Conservation (phyloP, 2,888 invertebrate species). For the Caenorhabditis drosophilae region DNA sequence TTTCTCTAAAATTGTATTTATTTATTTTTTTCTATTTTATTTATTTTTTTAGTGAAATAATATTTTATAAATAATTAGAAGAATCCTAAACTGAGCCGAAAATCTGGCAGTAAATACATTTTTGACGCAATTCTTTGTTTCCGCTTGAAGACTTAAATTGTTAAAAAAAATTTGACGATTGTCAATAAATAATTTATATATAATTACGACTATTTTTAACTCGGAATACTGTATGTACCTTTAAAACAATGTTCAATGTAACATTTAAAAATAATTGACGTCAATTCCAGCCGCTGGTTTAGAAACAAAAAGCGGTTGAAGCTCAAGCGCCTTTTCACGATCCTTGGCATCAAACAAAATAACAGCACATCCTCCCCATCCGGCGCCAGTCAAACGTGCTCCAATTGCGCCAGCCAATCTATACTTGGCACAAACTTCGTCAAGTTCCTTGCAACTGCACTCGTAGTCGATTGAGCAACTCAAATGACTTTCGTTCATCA, state of each 20-base stretch:
- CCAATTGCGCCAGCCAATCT: slow-evolving; percentile 76
- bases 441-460: slow-evolving; percentile 86
- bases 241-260: too few relatives aligned
- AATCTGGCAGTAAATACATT: too few relatives aligned
- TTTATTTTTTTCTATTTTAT: slow-evolving; percentile 4
- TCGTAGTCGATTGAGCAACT: slow-evolving; percentile 79
- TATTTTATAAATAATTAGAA: too few relatives aligned
- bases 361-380: slow-evolving; percentile 86
- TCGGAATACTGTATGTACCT: too few relatives aligned
- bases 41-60: too few relatives aligned
- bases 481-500: slow-evolving; percentile 88
- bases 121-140: too few relatives aligned
- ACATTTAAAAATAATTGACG: slow-evolving; percentile 11
- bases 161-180: background rate
- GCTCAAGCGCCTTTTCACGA: slow-evolving; percentile 4
- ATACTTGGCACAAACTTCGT: slow-evolving; percentile 71
- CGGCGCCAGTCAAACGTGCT: slow-evolving; percentile 82
- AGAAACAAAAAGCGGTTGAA: slow-evolving; percentile 42
- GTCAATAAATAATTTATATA: too few relatives aligned
- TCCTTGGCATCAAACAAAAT: slow-evolving; percentile 75
- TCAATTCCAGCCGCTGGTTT: slow-evolving; percentile 46
- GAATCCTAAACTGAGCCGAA: too few relatives aligned
- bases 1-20: slow-evolving; percentile 1
- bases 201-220: too few relatives aligned
- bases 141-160: too few relatives aligned